A percentile compares a stretch with the other conserved stretches of the same genome.
These are phyloP conservation scores for Taphrorychus bicolor DNA, from an alignment of 2,888 invertebrate genomes.

Conservation along the genomic window DNA sequence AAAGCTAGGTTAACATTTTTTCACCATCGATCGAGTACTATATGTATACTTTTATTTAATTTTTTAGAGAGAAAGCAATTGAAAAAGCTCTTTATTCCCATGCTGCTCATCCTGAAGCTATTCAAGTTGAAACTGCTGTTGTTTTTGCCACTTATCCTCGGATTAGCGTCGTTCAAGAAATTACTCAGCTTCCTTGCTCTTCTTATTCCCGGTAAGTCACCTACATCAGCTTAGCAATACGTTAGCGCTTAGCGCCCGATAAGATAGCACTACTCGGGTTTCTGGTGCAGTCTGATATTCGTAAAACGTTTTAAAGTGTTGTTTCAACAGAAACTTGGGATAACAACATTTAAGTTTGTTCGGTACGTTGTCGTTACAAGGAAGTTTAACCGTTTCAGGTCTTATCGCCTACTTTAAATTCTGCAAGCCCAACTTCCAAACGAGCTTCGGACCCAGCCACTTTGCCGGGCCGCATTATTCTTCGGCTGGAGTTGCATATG, in stretches of 20 bases:
- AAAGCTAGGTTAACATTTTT: no score
- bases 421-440: slow-evolving; percentile 76
- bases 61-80: slow-evolving; percentile 78
- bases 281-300: not conserved
- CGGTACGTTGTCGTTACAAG: slow-evolving; percentile 51
- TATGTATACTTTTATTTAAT: not conserved
- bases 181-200: slow-evolving; percentile 82
- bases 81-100: slow-evolving; percentile 82
- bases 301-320: not conserved
- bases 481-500: slow-evolving; percentile 75
- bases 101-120: slow-evolving; percentile 80
- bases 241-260: not conserved
- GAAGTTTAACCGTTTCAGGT: slow-evolving; percentile 79
- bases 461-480: slow-evolving; percentile 71
- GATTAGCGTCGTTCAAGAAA: slow-evolving; percentile 85
- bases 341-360: slow-evolving; percentile 3
- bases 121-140: slow-evolving; percentile 84
- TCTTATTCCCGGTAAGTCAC: slow-evolving; percentile 70
- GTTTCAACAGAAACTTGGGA: not conserved
- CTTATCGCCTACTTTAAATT: slow-evolving; percentile 85
- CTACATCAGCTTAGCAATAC: not conserved
- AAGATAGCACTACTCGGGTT: not conserved
- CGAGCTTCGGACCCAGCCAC: slow-evolving; percentile 62
- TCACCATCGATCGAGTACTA: no score
- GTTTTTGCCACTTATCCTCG: slow-evolving; percentile 83